phyloP scores from a whole-genome alignment of 1,140 invertebrate genomes.

The Bilobella aurantiaca region DNA sequence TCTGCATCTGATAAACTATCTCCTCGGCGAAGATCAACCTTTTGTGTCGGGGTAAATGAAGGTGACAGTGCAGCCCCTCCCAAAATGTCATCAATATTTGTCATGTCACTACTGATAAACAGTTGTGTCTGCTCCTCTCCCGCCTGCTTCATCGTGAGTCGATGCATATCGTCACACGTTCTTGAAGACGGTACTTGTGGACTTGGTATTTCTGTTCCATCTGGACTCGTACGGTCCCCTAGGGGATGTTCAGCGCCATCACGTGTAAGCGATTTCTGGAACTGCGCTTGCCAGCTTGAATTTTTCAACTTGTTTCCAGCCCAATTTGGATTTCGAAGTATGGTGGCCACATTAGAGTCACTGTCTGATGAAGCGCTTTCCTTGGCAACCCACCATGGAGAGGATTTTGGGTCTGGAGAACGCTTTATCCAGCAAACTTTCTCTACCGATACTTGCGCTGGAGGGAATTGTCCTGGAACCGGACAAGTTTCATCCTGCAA shows the following conservation, averaged over 20 bases:
- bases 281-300: no score
- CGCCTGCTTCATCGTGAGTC: neutral
- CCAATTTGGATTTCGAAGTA: conserved; percentile 10
- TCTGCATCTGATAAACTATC: neutral
- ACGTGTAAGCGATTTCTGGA: no score
- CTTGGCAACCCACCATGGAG: conserved; percentile 20
- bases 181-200: conserved; percentile 19
- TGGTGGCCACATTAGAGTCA: conserved; percentile 3
- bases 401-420: conserved; percentile 41
- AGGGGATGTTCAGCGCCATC: no score
- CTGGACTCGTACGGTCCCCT: conserved; percentile 65
- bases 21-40: neutral
- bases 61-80: conserved; percentile 40
- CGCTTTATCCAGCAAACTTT: conserved; percentile 42
- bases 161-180: neutral
- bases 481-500: neutral
- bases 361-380: no score
- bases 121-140: conserved; percentile 36
- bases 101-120: conserved; percentile 66
- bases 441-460: conserved; percentile 31
- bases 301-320: no score
- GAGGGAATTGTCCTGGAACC: neutral
- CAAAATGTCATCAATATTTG: conserved; percentile 71
- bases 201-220: conserved; percentile 50
- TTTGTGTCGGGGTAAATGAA: conserved; percentile 17